These are phyloP conservation scores for Cisticola juncidis DNA, from an alignment of 2,113 vertebrate genomes.

Conservation along the genomic window DNA sequence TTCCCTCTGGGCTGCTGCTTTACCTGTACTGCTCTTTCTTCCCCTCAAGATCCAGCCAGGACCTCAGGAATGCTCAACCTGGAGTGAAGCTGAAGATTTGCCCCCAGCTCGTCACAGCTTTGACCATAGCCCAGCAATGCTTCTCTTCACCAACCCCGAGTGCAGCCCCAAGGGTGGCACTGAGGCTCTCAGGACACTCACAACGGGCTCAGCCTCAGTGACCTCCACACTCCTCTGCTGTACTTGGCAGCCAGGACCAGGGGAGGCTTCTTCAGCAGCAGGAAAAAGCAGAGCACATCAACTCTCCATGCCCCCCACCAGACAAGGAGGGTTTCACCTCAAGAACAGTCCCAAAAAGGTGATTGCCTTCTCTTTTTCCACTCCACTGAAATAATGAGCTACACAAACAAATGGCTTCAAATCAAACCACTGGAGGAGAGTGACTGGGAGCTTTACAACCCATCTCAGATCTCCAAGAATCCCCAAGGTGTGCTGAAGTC, in stretches of 20 bases:
- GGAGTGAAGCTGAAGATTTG: neutral
- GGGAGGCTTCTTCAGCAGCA: neutral
- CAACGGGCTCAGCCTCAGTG: rapidly evolving
- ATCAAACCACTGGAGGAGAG: neutral
- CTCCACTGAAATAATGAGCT: neutral
- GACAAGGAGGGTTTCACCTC: neutral
- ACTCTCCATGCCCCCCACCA: neutral
- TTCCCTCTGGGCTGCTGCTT: neutral
- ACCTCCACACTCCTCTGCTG: neutral
- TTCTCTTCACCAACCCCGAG: neutral
- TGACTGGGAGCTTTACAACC: neutral
- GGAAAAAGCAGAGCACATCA: neutral
- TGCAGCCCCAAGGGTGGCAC: rapidly evolving
- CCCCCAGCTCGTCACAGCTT: neutral
- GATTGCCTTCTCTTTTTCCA: neutral
- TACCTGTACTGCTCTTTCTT: neutral
- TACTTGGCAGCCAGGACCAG: rapidly evolving
- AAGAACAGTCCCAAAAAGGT: neutral
- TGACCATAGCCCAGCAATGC: neutral
- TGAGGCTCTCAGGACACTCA: neutral
- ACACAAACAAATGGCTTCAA: neutral
- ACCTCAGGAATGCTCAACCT: rapidly evolving
- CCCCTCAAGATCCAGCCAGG: neutral
- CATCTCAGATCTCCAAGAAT: neutral
- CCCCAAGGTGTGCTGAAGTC: neutral